Percentiles rank a stretch among this genome's conserved stretches.
These are phyloP conservation scores for Eulemur rubriventer DNA, from an alignment of 2,797 vertebrate genomes.

Conservation along the genomic window DNA sequence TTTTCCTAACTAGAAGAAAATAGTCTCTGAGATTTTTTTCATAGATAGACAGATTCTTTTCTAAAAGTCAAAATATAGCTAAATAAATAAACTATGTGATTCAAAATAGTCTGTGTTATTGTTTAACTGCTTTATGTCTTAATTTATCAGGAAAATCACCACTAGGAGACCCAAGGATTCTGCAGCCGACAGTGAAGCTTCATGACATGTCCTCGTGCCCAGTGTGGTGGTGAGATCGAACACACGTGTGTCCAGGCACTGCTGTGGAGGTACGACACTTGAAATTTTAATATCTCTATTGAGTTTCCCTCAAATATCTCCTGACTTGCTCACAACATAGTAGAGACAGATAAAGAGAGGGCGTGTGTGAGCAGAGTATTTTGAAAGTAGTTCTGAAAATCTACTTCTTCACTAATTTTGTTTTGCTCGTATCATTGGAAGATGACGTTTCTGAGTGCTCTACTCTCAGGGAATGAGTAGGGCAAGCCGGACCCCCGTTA, in stretches of 20 bases:
- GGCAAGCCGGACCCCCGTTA: neutral
- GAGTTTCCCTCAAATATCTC: neutral
- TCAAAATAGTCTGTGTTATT: neutral
- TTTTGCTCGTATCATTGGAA: neutral
- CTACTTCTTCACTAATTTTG: neutral
- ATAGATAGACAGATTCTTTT: neutral
- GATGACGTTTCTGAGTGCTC: neutral
- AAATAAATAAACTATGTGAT: neutral
- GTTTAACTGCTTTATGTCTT: neutral
- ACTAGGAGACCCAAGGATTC: neutral
- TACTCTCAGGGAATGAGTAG: neutral
- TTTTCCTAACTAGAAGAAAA: neutral
- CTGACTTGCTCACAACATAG: neutral
- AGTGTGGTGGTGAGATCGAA: no score
- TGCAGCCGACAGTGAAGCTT: rapidly evolving
- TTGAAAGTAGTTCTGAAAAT: neutral
- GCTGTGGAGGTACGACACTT: neutral
- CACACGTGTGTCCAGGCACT: neutral
- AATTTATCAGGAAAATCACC: neutral
- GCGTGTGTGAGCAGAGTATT: neutral
- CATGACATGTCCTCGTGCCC: no score
- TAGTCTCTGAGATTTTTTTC: neutral
- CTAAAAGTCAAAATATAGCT: neutral
- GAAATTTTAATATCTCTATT: neutral
- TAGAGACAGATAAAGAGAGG: neutral